Percentiles rank a stretch among this genome's conserved stretches.
Evolutionary conservation across 2,888 invertebrate genomes (phyloP).

Genomic region (Phaonia tiefii): DNA sequence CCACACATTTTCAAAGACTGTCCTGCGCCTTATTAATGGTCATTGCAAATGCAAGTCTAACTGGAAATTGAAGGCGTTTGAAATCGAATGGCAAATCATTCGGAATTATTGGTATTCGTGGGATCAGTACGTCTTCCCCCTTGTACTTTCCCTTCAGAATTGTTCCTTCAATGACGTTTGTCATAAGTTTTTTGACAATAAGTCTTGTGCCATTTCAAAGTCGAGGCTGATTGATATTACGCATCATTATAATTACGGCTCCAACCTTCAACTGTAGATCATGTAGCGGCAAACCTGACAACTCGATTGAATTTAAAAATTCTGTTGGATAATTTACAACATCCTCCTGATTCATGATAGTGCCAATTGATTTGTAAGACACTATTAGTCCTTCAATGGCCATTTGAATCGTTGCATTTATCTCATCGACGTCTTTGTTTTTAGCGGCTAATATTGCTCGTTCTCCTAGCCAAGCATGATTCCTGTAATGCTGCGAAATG

Average conservation of each 20-base stretch:
- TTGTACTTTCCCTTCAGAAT: constrained; percentile 36
- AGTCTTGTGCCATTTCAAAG: constrained; percentile 29
- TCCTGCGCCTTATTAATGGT: too few species aligned
- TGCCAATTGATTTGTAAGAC: constrained; percentile 25
- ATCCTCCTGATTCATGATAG: constrained; percentile 13
- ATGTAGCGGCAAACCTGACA: too few species aligned
- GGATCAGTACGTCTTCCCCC: background rate
- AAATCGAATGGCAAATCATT: background rate
- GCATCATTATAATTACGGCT: background rate
- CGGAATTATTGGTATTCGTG: background rate
- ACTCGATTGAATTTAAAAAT: too few species aligned
- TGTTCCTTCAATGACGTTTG: constrained; percentile 56
- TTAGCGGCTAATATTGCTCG: constrained; percentile 31
- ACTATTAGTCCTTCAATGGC: constrained; percentile 26
- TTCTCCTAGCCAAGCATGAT: constrained; percentile 33
- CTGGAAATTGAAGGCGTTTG: background rate
- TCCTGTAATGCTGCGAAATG: constrained; percentile 42
- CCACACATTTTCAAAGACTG: too few species aligned
- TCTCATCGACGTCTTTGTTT: constrained; percentile 41
- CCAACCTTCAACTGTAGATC: constrained; percentile 7
- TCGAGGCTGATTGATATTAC: constrained; percentile 31
- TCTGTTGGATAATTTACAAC: background rate
- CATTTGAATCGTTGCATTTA: constrained; percentile 1
- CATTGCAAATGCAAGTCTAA: background rate
- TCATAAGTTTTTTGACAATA: constrained; percentile 48